phyloP scores from a whole-genome alignment of 1,140 invertebrate genomes.

The Saxidomus purpurata region DNA sequence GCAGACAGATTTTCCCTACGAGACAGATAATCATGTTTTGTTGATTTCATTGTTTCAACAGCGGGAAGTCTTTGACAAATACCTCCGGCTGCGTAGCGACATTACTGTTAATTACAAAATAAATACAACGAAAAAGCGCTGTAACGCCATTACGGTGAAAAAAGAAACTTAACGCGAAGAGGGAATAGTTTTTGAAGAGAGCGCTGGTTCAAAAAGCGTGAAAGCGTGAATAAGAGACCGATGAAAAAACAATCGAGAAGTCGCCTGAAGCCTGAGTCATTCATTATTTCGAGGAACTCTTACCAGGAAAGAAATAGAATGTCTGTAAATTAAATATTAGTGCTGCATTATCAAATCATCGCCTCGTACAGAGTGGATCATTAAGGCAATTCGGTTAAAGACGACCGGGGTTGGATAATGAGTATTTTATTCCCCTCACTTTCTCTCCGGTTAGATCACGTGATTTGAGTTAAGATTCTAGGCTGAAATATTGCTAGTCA shows the following conservation, averaged over 20 bases:
- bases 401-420: slow-evolving; percentile 26
- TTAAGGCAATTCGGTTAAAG: slow-evolving; percentile 52
- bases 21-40: slow-evolving; percentile 54
- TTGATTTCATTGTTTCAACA: slow-evolving; percentile 61
- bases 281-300: slow-evolving; percentile 20
- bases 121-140: slow-evolving; percentile 49
- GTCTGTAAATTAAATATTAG: slow-evolving; percentile 57
- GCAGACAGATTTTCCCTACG: not conserved
- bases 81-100: slow-evolving; percentile 3
- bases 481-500: no score
- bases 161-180: slow-evolving; percentile 3
- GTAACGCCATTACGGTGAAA: not conserved
- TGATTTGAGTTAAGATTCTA: not conserved
- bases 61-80: slow-evolving; percentile 43
- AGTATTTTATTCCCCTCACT: slow-evolving; percentile 28
- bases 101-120: slow-evolving; percentile 67
- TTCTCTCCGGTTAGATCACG: not conserved
- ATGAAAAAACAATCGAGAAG: slow-evolving; percentile 41
- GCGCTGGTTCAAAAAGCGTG: slow-evolving; percentile 1
- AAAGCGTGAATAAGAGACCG: slow-evolving; percentile 38
- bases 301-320: slow-evolving; percentile 34
- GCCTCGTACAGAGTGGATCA: not conserved
- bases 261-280: slow-evolving; percentile 44
- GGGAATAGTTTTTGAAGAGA: slow-evolving; percentile 6
- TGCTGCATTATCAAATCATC: slow-evolving; percentile 56